Evolutionary conservation across 2,113 vertebrate species (phyloP), one percentile per base, ranked within the genome.

Genomic region (Anthoscopus minutus): DNA sequence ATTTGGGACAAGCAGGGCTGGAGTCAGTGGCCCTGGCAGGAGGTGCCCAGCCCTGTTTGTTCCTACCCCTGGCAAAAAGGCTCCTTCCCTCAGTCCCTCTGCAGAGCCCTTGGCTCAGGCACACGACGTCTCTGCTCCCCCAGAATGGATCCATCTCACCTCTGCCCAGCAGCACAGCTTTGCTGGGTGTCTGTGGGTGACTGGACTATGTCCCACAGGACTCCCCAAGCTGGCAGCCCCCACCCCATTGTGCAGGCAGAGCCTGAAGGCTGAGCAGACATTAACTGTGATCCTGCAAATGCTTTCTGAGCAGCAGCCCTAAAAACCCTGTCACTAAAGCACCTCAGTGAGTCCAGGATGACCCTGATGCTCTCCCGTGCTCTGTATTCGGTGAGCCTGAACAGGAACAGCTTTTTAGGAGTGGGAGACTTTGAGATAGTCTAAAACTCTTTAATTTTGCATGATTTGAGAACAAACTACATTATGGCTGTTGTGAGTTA

Each of bases 131-230:
- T 47, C 53, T 8, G 1, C 66, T 48, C 8, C 51, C 58, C 20
- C 15, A 3, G 28, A 18, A 5, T 2, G 1, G 27, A 44, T 13
- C 77, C 72, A 3, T 22, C 23, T 1, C 78, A 2, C 8, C 2
- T 9, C 5, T 2, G 0, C 18, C 7, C 53, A 51, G 70, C 6
- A 1, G 53, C 11, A 0, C 31, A 5, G 27, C 42, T 51, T 30
- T 33, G 4, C 3, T 4, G 2, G 45, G 27, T 9, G 24, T 15
- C 4, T 1, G 2, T 0, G 3, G 35, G 22, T 3, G 1, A 9
- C 65, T 51, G 20, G 0, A 11, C 56, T 1, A 0, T 24, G 48
- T 50, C 60, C 76, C 44, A 2, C 2, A 18, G 73, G 28, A 16
- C 5, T 2, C 5, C 13, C 58, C 3, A 1, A 22, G 44, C 71